Conservation (phyloP, 2,113 vertebrate genomes). For the Solea senegalensis region DNA sequence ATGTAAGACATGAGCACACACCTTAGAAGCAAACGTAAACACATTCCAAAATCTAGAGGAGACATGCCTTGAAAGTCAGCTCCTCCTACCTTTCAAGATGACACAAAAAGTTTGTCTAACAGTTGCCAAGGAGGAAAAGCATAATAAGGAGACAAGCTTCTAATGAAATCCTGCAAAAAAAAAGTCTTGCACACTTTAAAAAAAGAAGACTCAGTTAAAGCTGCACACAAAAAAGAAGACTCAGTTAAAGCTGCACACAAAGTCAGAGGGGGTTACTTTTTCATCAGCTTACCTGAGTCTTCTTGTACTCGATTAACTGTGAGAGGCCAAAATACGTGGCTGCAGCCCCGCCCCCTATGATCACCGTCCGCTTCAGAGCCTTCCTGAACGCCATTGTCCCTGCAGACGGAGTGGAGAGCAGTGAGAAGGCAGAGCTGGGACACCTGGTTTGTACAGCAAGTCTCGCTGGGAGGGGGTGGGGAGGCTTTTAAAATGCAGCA, state of each 20-base stretch:
- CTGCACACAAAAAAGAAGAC: no score
- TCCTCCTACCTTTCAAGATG: neutral
- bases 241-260: no score
- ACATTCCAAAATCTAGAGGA: conserved; percentile 70
- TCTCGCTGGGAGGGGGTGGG: neutral
- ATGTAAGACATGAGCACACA: neutral
- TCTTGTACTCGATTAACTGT: conserved; percentile 90
- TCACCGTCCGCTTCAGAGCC: conserved; percentile 84
- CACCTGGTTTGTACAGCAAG: neutral
- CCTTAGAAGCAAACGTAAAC: neutral
- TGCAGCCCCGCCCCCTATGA: conserved; percentile 88
- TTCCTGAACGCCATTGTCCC: conserved; percentile 92
- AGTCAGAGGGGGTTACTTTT: neutral
- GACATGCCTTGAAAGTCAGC: conserved; percentile 32
- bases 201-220: no score
- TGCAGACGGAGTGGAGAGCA: conserved; percentile 28
- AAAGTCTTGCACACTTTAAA: no score
- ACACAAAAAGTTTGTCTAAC: no score
- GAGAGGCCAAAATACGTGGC: conserved; percentile 88
- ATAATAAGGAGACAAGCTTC: neutral
- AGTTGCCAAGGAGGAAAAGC: no score
- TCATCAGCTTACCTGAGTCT: conserved; percentile 84
- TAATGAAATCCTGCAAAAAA: neutral
- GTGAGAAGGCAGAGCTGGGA: conserved; percentile 13
- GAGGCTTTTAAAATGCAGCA: conserved; percentile 4